Base-by-base conservation (phyloP, 2,888 invertebrate species). In the Trachelus iudaicus region DNA sequence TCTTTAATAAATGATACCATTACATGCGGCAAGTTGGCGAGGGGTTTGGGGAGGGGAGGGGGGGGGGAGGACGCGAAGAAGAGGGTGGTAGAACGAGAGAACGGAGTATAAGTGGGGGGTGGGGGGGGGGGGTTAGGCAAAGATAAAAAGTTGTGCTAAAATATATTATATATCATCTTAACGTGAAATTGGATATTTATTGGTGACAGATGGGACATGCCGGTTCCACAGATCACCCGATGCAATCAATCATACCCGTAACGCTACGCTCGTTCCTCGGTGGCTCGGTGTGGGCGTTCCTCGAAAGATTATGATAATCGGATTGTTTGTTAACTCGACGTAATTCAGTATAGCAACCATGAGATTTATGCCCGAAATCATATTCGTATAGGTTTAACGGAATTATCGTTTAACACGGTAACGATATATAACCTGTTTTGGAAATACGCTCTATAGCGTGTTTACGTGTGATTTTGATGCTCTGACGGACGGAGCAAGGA, bases 111-210 rank as follows among this genome's bases (percentile, higher is more conserved):
- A 56, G 56, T 13, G 33, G 33, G 33, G 33, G 33, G 1, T 1
- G 33, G 75, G 69, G 75, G 30, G 34, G 9, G 34, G 34, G 11
- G 34, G 35, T 35, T 35, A 30, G 12, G 71, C 13, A 33, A 71
- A 71, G 75, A 77, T 85, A 88, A 89, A 89, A 89, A 84, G 84
- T 82, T 81, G 83, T 89, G 88, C 87, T 89, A 88, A 90, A 89
- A 89, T 87, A 89, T 90, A 89, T 91, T 90, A 90, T 90, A 89
- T 87, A 90, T 91, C 90, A 89, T 88, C 86, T 88, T 86, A 89
- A 91, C 87, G 87, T 89, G 90, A 91, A 91, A 91, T 91, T 91
- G 90, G 90, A 91, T 91, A 91, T 91, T 91, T 91, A 91, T 91
- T 90, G 90, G 90, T 89, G 90, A 90, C 90, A 90, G 90, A 89